Evolutionary conservation across 2,888 invertebrate species (phyloP).

Genomic region (Diploptera punctata): DNA sequence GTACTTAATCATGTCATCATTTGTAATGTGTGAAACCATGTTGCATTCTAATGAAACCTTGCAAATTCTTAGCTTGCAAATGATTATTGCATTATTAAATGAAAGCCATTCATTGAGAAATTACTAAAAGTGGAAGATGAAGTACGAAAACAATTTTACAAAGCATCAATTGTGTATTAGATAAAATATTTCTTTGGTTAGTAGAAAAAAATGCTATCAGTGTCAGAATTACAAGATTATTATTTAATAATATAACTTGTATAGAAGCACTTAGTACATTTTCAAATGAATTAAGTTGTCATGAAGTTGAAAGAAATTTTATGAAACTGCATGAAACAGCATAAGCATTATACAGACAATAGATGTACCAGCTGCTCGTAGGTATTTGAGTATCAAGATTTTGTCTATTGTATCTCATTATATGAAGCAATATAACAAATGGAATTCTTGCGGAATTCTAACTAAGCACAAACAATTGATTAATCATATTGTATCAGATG

Average conservation of each 20-base stretch:
- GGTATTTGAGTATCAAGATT: too few species aligned
- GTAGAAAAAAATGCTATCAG: conserved; percentile 23
- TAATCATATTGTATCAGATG: not conserved
- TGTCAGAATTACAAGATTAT: conserved; percentile 26
- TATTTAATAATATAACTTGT: not conserved
- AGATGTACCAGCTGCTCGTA: too few species aligned
- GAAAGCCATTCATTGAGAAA: conserved; percentile 20
- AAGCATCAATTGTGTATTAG: not conserved
- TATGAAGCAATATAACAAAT: too few species aligned
- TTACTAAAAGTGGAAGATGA: conserved; percentile 15
- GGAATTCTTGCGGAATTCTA: not conserved
- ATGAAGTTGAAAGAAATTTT: not conserved
- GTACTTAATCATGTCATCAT: conserved; percentile 43
- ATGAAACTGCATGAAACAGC: too few species aligned
- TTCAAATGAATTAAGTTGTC: not conserved
- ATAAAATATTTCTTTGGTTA: conserved; percentile 16
- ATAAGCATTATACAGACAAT: too few species aligned
- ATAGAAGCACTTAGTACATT: conserved; percentile 15
- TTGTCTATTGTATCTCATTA: too few species aligned
- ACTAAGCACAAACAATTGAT: conserved; percentile 13
- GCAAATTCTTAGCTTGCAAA: conserved; percentile 14
- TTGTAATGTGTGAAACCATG: conserved; percentile 47
- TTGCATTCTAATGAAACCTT: conserved; percentile 47
- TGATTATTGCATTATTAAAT: conserved; percentile 28
- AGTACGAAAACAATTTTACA: conserved; percentile 12